Conservation (phyloP, 2,797 vertebrate species). For the Acanthopagrus latus region DNA sequence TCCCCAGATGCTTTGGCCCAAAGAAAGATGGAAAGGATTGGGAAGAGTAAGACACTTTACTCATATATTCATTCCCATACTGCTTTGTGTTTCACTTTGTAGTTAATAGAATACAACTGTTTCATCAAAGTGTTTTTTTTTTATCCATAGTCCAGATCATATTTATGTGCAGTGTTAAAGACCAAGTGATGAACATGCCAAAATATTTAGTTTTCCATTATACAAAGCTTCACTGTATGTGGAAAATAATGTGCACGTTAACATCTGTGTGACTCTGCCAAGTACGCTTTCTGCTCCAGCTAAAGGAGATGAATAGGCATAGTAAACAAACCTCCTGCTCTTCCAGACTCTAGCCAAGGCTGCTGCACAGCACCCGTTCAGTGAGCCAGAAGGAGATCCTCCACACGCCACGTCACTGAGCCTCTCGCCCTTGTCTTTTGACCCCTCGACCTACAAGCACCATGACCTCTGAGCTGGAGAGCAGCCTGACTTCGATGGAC, state of each 20-base stretch:
- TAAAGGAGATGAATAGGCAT: constrained; percentile 68
- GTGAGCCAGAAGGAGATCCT: constrained; percentile 71
- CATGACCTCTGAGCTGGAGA: constrained; percentile 93
- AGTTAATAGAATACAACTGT: constrained; percentile 30
- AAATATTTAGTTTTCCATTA: constrained; percentile 62
- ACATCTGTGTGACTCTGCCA: constrained; percentile 66
- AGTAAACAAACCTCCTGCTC: constrained; percentile 77
- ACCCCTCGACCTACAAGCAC: constrained; percentile 34
- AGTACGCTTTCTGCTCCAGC: constrained; percentile 68
- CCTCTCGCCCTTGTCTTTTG: constrained; percentile 42
- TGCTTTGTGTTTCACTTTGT: constrained; percentile 42
- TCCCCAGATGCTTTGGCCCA: constrained; percentile 82
- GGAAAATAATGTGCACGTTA: constrained; percentile 70
- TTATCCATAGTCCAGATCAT: constrained; percentile 22
- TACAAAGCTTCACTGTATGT: constrained; percentile 50
- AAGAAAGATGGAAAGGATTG: constrained; percentile 80
- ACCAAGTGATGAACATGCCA: constrained; percentile 50
- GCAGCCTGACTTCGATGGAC: constrained; percentile 92
- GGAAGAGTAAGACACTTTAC: constrained; percentile 75
- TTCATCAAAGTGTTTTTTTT: constrained; percentile 8
- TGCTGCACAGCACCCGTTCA: constrained; percentile 71
- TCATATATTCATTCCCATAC: constrained; percentile 16
- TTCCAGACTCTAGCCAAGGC: constrained; percentile 81
- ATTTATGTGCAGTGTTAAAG: constrained; percentile 37
- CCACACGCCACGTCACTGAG: constrained; percentile 55